A percentile compares a stretch with the other conserved stretches of the same genome.
phyloP scores from a whole-genome alignment of 2,113 vertebrate species.

The Podarcis cretensis region DNA sequence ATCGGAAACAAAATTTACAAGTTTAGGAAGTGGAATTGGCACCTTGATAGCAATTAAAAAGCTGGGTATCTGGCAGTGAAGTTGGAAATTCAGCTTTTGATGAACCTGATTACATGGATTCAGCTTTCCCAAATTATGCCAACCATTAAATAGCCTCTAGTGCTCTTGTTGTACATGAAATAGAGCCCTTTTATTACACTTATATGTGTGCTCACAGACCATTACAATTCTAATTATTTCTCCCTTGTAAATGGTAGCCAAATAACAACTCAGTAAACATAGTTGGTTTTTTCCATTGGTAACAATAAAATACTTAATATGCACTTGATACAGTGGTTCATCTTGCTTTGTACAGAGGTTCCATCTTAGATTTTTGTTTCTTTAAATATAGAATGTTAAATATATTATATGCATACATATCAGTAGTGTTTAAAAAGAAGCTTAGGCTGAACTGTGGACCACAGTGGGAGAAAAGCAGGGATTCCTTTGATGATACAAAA shows the following conservation, averaged over 20 bases:
- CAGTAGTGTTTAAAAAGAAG: background rate
- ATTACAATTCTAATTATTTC: background rate
- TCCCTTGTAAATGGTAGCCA: background rate
- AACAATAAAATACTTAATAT: background rate
- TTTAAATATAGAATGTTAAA: background rate
- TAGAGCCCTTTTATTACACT: background rate
- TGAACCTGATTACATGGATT: background rate
- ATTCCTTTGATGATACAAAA: background rate
- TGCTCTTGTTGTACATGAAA: too few species aligned
- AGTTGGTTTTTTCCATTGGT: background rate
- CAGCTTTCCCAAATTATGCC: background rate
- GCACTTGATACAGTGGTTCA: background rate
- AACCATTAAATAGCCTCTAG: background rate
- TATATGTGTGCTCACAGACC: background rate
- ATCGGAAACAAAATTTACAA: background rate
- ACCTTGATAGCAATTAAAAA: too few species aligned
- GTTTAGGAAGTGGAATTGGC: too few species aligned
- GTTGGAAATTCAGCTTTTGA: background rate
- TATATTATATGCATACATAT: conserved; percentile 1
- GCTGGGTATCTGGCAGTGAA: too few species aligned
- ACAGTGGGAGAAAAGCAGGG: background rate
- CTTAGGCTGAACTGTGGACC: background rate
- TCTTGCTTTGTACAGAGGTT: background rate
- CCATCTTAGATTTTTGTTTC: background rate
- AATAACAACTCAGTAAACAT: background rate